Evolutionary conservation across 2,888 invertebrate species (phyloP).

Genomic region (Hemistola chrysoprasaria): DNA sequence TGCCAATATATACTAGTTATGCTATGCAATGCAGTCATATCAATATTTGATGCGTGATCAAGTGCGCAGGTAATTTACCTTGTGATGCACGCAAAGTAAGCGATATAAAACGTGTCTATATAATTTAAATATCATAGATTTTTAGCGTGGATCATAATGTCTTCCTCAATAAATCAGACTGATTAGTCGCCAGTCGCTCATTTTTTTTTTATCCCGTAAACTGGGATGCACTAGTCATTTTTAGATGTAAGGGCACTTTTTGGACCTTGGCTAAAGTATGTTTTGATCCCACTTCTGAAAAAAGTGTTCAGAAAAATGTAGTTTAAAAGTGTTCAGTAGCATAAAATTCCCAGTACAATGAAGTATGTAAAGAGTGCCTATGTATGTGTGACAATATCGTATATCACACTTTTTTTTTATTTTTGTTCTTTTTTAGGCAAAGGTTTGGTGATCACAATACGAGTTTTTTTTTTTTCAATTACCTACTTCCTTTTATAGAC

Average conservation of each 20-base stretch:
- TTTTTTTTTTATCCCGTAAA: conserved; percentile 51
- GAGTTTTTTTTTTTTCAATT: not conserved
- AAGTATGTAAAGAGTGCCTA: conserved; percentile 68
- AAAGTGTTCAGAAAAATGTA: conserved; percentile 65
- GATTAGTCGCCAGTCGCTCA: conserved; percentile 57
- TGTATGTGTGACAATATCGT: conserved; percentile 70
- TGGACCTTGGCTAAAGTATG: conserved; percentile 43
- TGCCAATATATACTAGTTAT: no score
- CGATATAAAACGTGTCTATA: no score
- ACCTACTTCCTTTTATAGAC: not conserved
- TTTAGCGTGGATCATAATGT: conserved; percentile 45
- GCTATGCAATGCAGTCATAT: no score
- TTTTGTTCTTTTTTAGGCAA: conserved; percentile 31
- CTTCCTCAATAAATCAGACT: conserved; percentile 74
- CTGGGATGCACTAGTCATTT: conserved; percentile 77
- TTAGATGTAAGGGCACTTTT: conserved; percentile 69
- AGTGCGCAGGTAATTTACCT: no score
- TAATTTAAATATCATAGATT: no score
- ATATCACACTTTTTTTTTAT: conserved; percentile 55
- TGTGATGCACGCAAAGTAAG: no score
- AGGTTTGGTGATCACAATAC: conserved; percentile 26
- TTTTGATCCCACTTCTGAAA: conserved; percentile 1
- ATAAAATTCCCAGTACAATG: conserved; percentile 62
- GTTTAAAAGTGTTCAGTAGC: conserved; percentile 70
- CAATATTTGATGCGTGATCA: no score